Evolutionary conservation across 2,797 vertebrate species (phyloP).

Genomic region (Sebastes oblongus): DNA sequence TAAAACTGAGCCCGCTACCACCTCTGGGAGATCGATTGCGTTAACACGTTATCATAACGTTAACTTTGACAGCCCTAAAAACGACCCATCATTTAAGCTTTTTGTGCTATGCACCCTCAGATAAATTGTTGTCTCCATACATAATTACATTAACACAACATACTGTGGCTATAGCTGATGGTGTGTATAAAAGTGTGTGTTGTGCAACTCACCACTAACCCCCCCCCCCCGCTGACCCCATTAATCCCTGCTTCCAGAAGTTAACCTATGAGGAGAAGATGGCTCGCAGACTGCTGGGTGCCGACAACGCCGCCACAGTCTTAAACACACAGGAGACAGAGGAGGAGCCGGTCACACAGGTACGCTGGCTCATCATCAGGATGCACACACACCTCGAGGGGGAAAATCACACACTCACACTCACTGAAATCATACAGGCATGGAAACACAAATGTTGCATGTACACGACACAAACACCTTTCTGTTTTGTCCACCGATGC

Average conservation of each 20-base stretch:
- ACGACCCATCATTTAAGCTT: background rate
- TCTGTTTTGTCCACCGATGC: conserved; percentile 15
- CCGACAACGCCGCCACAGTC: conserved; percentile 93
- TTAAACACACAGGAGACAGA: conserved; percentile 91
- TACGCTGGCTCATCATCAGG: conserved; percentile 54
- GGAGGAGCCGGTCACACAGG: conserved; percentile 89
- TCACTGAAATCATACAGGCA: conserved; percentile 18
- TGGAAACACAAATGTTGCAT: conserved; percentile 24
- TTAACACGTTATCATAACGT: too few relatives aligned
- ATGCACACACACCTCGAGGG: conserved; percentile 29
- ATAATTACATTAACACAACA: conserved; percentile 27
- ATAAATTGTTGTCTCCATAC: background rate
- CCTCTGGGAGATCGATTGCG: too few relatives aligned
- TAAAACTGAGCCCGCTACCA: too few relatives aligned
- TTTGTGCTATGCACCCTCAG: background rate
- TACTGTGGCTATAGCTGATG: conserved; percentile 4
- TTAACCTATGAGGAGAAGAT: conserved; percentile 99
- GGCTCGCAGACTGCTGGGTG: conserved; percentile 95
- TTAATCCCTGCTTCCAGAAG: conserved; percentile 86
- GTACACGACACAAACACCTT: background rate
- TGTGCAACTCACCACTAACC: conserved; percentile 79
- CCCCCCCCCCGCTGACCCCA: conserved; percentile 52
- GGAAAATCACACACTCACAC: conserved; percentile 15
- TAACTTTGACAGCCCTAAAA: too few relatives aligned
- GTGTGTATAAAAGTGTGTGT: conserved; percentile 50